These are phyloP conservation scores for Leptodactylus fuscus DNA, from an alignment of 2,113 vertebrate genomes.

Conservation along the genomic window DNA sequence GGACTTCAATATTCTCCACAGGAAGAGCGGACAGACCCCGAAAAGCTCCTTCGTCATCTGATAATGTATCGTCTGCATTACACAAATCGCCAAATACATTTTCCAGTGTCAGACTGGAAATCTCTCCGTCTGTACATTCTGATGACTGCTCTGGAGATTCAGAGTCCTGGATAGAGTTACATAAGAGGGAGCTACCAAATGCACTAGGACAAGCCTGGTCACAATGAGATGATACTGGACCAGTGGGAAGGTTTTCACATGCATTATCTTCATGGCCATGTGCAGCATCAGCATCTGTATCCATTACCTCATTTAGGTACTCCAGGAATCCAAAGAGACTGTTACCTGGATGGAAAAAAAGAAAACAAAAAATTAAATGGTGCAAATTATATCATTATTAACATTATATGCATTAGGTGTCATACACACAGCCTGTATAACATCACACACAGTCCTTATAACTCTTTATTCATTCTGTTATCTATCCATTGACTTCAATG, in stretches of 20 bases:
- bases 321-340: not conserved
- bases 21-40: constrained; percentile 34
- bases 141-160: not conserved
- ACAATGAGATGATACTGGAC: not conserved
- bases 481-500: too few species aligned
- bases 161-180: not conserved
- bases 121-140: not conserved
- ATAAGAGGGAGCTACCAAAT: not conserved
- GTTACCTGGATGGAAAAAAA: not conserved
- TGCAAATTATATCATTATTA: too few species aligned
- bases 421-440: too few species aligned
- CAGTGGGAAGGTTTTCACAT: not conserved
- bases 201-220: not conserved
- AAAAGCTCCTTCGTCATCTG: constrained; percentile 49
- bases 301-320: not conserved
- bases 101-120: not conserved
- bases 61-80: not conserved
- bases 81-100: not conserved
- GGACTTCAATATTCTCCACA: not conserved
- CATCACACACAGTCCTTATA: too few species aligned
- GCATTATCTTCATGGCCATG: too few species aligned
- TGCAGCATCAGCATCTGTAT: not conserved
- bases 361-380: not conserved
- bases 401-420: too few species aligned
- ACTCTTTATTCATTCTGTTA: too few species aligned